A percentile compares a stretch with the other conserved stretches of the same genome.
phyloP scores from a whole-genome alignment of 2,797 vertebrate genomes.

The Lutjanus campechanus region DNA sequence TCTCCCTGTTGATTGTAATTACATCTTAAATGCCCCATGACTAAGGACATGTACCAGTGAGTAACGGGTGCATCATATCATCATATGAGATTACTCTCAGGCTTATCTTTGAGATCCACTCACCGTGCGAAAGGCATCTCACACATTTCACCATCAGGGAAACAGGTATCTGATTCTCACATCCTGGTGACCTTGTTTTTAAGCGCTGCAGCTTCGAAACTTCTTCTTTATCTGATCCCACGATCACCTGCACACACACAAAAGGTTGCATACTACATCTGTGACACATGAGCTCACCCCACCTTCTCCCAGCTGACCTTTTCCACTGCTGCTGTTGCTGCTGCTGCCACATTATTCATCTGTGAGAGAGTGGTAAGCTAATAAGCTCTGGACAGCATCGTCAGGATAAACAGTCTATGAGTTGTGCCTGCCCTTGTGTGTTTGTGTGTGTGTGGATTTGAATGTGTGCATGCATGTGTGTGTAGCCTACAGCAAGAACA shows the following conservation, averaged over 20 bases:
- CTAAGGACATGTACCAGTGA: constrained; percentile 22
- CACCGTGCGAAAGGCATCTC: constrained; percentile 35
- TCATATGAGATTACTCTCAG: constrained; percentile 28
- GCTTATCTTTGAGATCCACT: constrained; percentile 58
- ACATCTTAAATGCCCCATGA: constrained; percentile 37
- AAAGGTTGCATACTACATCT: constrained; percentile 4
- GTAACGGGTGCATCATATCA: constrained; percentile 36
- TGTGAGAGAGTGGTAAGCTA: constrained; percentile 35
- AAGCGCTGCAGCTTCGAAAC: constrained; percentile 23
- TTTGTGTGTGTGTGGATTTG: constrained; percentile 17
- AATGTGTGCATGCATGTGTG: constrained; percentile 27
- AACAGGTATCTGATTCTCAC: constrained; percentile 62
- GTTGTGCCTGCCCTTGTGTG: background rate
- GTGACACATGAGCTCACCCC: background rate
- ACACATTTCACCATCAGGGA: constrained; percentile 48
- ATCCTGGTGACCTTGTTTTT: constrained; percentile 73
- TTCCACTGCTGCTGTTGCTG: constrained; percentile 27
- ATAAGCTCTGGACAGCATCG: constrained; percentile 33
- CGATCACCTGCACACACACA: constrained; percentile 1
- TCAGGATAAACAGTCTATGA: constrained; percentile 46
- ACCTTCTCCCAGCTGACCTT: constrained; percentile 29
- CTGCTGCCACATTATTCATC: constrained; percentile 35
- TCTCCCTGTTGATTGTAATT: constrained; percentile 42
- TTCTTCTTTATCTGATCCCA: constrained; percentile 53
- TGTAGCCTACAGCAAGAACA: constrained; percentile 33